phyloP scores from a whole-genome alignment of 2,113 vertebrate species.

The Myrmecophaga tridactyla region DNA sequence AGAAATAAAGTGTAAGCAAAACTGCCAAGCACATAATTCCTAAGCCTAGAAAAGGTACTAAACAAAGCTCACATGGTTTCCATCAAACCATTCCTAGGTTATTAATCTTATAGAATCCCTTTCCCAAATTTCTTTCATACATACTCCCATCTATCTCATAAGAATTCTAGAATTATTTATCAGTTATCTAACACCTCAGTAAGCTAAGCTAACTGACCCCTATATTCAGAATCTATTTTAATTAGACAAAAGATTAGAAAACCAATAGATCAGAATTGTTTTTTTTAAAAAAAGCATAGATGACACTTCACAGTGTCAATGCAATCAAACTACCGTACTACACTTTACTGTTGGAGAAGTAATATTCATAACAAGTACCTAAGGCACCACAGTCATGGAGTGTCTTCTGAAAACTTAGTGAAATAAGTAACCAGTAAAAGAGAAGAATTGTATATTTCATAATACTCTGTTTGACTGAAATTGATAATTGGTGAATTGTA shows the following conservation, averaged over 20 bases:
- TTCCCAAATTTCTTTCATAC: background rate
- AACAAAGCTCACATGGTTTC: background rate
- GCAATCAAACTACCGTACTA: background rate
- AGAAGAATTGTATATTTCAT: background rate
- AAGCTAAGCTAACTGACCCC: background rate
- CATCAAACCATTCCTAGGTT: background rate
- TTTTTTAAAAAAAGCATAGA: background rate
- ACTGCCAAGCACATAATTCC: conserved; percentile 10
- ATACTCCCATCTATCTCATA: background rate
- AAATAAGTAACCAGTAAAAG: background rate
- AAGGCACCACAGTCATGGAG: background rate
- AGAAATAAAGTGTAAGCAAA: conserved; percentile 51
- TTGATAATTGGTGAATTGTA: background rate
- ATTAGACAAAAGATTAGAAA: conserved; percentile 29
- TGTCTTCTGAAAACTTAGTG: background rate
- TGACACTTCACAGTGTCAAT: background rate
- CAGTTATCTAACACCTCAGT: conserved; percentile 8
- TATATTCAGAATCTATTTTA: conserved; percentile 7
- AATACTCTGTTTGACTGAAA: background rate
- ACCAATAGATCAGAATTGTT: background rate
- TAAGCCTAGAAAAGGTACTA: background rate
- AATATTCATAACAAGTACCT: background rate
- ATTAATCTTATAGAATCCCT: background rate
- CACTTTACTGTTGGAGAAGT: background rate
- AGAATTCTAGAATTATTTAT: conserved; percentile 34